Base-by-base conservation (phyloP, 2,888 invertebrate genomes). In the Creontiades dilutus region DNA sequence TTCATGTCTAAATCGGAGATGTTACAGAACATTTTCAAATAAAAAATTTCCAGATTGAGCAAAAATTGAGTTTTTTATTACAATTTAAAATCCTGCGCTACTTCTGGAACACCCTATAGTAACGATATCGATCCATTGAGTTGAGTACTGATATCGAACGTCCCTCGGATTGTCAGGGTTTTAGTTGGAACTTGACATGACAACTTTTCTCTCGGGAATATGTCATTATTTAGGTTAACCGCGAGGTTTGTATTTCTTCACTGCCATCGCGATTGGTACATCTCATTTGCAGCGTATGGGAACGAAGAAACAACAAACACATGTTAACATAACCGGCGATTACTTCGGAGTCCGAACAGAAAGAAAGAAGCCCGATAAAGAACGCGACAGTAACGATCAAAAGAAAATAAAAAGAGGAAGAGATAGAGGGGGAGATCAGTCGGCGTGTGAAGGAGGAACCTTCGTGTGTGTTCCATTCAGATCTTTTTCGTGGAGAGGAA, bases 381-480 rank as follows among this genome's bases (percentile, higher is more conserved):
- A 46, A 12, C 23, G 3, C 37, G 46, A 19, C 16, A 46, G 11
- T 46, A 80, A 80, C 80, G 80, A 48, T 48, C 19, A 80, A 48
- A 46, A 0, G 46, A 47, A 48, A 46, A 47, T 12, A 23, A 68
- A 52, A 52, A 13, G 16, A 52, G 16, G 28, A 28, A 27, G 28
- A 2, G 80, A 80, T 13, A 61, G 61, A 37, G 37, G 37, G 37
- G 27, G 27, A 76, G 9, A 7, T 13, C n/a, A 16, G 76, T 46
- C 47, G 82, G 48, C 52, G 27, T 47, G 82, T 48, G 82, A 27
- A 11, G 81, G 61, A 19, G n/a, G 68, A 16, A 57, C 61, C 85
- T 28, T 85, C 85, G 85, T 85, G 85, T 85, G 85, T 57, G 85
- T 85, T 85, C 85, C 85, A 85, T 85, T 85, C 85, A 85, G 57